A percentile compares a stretch with the other conserved stretches of the same genome.
These are phyloP conservation scores for Toxotes jaculatrix DNA, from an alignment of 2,113 vertebrate genomes.

Conservation along the genomic window DNA sequence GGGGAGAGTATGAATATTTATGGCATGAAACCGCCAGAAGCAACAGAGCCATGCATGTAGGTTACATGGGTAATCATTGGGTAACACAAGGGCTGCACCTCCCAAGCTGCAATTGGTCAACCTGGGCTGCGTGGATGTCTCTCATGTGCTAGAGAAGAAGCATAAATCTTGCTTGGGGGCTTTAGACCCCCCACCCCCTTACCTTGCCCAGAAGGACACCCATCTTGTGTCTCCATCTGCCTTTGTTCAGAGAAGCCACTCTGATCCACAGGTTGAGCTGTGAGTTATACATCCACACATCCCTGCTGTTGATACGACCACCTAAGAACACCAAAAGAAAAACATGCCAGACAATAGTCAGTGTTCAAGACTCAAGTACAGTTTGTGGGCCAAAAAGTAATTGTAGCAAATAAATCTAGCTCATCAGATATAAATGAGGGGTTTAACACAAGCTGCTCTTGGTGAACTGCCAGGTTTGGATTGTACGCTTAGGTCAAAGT, in stretches of 20 bases:
- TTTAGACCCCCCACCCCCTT: constrained; percentile 61
- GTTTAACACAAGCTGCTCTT: not conserved
- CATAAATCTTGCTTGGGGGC: not conserved
- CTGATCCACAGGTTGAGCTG: constrained; percentile 98
- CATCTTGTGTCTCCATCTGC: constrained; percentile 99
- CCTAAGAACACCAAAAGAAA: constrained; percentile 80
- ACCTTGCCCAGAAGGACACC: constrained; percentile 98
- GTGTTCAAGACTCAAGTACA: not conserved
- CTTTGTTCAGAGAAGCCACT: constrained; percentile 98
- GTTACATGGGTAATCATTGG: not conserved
- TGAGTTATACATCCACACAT: constrained; percentile 99
- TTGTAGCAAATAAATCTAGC: not conserved
- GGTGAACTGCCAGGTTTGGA: not conserved
- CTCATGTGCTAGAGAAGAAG: too few species aligned
- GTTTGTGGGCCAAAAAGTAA: not conserved
- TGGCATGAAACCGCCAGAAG: not conserved
- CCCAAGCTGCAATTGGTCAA: too few species aligned
- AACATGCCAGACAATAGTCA: not conserved
- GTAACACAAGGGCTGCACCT: too few species aligned
- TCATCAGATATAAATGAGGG: not conserved
- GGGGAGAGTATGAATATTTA: not conserved
- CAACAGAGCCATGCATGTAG: not conserved
- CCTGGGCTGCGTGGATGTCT: too few species aligned
- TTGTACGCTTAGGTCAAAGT: constrained; percentile 11
- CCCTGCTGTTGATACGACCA: constrained; percentile 96